These are phyloP conservation scores for Tetranychus truncatus DNA, from an alignment of 2,888 invertebrate genomes.

Conservation along the genomic window DNA sequence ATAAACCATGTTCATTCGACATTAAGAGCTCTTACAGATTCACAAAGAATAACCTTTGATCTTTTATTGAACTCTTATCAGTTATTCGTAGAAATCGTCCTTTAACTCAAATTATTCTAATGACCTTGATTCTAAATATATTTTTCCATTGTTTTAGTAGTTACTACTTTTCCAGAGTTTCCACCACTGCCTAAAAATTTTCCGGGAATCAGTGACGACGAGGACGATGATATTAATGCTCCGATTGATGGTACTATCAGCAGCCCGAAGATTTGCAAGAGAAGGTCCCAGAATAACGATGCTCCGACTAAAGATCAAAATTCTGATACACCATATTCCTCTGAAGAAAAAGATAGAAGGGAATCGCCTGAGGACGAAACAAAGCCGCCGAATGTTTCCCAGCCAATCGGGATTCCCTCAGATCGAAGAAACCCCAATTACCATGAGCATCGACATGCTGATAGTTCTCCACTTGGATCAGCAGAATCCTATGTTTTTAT, in stretches of 20 bases:
- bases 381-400: background rate
- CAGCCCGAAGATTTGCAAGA: too few species aligned
- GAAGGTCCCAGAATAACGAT: too few species aligned
- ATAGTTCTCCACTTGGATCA: background rate
- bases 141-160: background rate
- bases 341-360: background rate
- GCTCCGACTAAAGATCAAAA: too few species aligned
- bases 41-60: too few species aligned
- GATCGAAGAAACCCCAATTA: background rate
- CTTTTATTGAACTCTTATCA: too few species aligned
- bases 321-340: background rate
- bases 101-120: too few species aligned
- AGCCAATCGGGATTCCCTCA: background rate
- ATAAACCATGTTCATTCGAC: too few species aligned
- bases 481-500: background rate
- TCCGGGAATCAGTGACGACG: background rate
- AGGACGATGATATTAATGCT: background rate
- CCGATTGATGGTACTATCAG: too few species aligned
- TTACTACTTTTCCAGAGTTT: background rate
- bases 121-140: too few species aligned
- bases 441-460: background rate
- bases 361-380: background rate
- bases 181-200: background rate
- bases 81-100: too few species aligned
- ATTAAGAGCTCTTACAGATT: too few species aligned